Base-by-base conservation (phyloP, 1,140 invertebrate species). In the Leguminivora glycinivorella region DNA sequence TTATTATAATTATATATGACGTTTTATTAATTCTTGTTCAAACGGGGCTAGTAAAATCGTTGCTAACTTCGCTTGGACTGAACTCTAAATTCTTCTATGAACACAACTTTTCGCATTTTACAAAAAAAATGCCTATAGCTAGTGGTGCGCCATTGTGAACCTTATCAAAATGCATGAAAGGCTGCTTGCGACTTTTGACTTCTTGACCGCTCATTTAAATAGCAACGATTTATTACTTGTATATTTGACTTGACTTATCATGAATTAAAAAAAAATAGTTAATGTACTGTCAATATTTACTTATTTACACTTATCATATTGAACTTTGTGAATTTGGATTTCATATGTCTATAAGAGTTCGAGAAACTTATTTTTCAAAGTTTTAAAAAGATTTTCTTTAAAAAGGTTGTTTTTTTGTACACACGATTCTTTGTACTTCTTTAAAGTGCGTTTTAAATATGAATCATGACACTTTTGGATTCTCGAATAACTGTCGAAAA, bases 251-350 rank as follows among this genome's bases (percentile, higher is more conserved):
- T n/a, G n/a, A 38, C 34, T 38, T 2, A 38, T 34, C 7, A 12
- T 47, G 5, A 5, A 5, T 47, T 47, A 6, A 47, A 17, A 12
- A 6, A 17, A 47, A 19, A 22, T 52, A 52, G 19, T 52, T n/a
- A 52, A 52, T 52, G n/a, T 52, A 52, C 19, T 52, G 17, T 52
- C 7, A 52, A 52, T 52, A 52, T 52, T 52, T 52, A 52, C 22
- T 52, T 47, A 47, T 47, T 52, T 52, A 47, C 14, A 47, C n/a
- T 47, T 47, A 40, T 40, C 0, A 40, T 40, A 1, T 47, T 47
- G 43, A 47, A 47, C 43, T 47, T 22, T 19, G 43, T 52, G 17
- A 52, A 19, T 9, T 52, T 47, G 4, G 6, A 4, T 12, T 47
- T 17, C 43, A n/a, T 47, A 47, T 17, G 29, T 31, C 29, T 6